Evolutionary conservation across 2,113 vertebrate species (phyloP).

Genomic region (Noturus placidus): DNA sequence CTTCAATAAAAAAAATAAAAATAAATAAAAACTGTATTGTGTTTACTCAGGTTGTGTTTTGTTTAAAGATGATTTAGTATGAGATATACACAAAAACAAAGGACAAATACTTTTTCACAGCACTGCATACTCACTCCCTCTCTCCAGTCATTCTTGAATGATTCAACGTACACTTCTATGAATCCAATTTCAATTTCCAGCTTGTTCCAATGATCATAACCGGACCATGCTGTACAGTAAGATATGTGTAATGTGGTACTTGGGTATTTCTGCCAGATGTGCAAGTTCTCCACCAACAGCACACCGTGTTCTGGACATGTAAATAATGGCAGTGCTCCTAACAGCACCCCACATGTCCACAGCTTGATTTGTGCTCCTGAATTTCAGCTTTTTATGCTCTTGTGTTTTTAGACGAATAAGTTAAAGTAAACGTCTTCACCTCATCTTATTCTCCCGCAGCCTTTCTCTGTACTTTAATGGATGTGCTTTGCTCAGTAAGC

Average conservation of each 20-base stretch:
- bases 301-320: background rate
- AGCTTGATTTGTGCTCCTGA: background rate
- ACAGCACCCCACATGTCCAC: background rate
- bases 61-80: too few relatives aligned
- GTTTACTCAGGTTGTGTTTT: too few relatives aligned
- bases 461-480: background rate
- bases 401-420: background rate
- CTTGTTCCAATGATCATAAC: background rate
- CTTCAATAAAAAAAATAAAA: too few relatives aligned
- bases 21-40: too few relatives aligned
- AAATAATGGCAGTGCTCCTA: background rate
- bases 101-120: too few relatives aligned
- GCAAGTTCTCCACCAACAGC: background rate
- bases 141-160: background rate
- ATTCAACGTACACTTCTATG: background rate
- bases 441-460: background rate
- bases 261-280: background rate
- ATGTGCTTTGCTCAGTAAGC: background rate
- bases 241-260: background rate
- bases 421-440: too few relatives aligned
- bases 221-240: background rate
- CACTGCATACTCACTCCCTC: background rate
- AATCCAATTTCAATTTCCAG: background rate
- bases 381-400: background rate
- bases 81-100: too few relatives aligned